phyloP scores from a whole-genome alignment of 2,888 invertebrate genomes.

The Rhodophaea formosa region DNA sequence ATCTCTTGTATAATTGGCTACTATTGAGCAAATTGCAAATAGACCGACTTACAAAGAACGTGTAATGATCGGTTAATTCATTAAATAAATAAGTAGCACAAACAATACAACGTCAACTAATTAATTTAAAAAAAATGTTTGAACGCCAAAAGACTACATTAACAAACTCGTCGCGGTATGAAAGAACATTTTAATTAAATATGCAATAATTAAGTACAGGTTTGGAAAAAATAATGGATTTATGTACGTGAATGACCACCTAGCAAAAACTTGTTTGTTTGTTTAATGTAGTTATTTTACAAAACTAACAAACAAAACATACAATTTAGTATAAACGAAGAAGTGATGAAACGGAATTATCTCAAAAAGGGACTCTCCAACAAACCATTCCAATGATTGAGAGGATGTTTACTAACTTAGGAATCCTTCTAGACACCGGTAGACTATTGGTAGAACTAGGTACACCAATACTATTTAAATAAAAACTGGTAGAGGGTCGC shows the following conservation, averaged over 20 bases:
- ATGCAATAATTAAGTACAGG: neutral
- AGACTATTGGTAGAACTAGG: no score
- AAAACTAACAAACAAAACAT: no score
- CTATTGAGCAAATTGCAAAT: conserved; percentile 3
- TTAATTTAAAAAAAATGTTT: conserved; percentile 7
- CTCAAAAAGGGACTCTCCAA: no score
- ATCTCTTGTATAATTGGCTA: conserved; percentile 4
- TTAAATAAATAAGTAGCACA: neutral
- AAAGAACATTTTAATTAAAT: neutral
- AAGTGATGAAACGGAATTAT: no score
- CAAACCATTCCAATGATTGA: no score
- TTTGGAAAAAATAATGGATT: neutral
- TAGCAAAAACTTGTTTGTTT: neutral
- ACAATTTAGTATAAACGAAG: no score
- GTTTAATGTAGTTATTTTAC: no score
- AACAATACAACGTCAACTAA: conserved; percentile 1
- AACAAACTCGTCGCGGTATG: neutral
- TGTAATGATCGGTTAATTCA: neutral
- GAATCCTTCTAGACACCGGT: no score
- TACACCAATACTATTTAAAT: no score
- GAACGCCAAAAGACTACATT: neutral
- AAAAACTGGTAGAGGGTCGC: no score
- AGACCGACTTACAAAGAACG: neutral
- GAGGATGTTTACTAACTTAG: no score
- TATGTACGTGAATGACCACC: neutral